phyloP scores from a whole-genome alignment of 2,888 invertebrate species.

The Anticlea derivata region DNA sequence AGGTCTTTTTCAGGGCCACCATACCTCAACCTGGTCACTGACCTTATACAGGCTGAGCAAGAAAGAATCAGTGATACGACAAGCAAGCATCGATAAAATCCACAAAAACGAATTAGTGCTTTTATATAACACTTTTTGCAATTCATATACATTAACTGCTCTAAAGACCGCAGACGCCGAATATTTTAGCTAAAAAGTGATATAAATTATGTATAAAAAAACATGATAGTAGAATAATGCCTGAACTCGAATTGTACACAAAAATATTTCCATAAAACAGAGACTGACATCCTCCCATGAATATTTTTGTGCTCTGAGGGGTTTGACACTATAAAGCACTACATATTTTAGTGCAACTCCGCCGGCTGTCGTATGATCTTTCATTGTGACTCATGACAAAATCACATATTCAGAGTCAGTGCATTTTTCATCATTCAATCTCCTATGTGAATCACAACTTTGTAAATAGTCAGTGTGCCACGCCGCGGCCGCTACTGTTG shows the following conservation, averaged over 20 bases:
- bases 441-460: conserved; percentile 50
- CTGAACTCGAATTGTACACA: neutral
- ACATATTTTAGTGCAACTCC: conserved; percentile 51
- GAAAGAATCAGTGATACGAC: too few species aligned
- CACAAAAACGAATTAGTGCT: too few species aligned
- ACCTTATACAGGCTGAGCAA: too few species aligned
- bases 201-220: too few species aligned
- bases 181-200: too few species aligned
- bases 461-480: conserved; percentile 33
- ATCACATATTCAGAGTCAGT: conserved; percentile 62
- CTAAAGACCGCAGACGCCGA: too few species aligned
- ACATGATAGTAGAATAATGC: too few species aligned
- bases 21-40: too few species aligned
- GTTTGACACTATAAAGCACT: conserved; percentile 51
- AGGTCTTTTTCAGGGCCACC: too few species aligned
- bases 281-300: conserved; percentile 1
- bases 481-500: conserved; percentile 38
- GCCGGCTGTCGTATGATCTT: conserved; percentile 51
- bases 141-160: too few species aligned
- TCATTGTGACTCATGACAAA: conserved; percentile 55
- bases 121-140: too few species aligned
- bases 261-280: neutral
- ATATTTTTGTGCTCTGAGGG: conserved; percentile 37
- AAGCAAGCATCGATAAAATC: too few species aligned
- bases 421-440: conserved; percentile 73